Conservation (phyloP, 2,888 invertebrate species). For the Aleiodes leptofemur region DNA sequence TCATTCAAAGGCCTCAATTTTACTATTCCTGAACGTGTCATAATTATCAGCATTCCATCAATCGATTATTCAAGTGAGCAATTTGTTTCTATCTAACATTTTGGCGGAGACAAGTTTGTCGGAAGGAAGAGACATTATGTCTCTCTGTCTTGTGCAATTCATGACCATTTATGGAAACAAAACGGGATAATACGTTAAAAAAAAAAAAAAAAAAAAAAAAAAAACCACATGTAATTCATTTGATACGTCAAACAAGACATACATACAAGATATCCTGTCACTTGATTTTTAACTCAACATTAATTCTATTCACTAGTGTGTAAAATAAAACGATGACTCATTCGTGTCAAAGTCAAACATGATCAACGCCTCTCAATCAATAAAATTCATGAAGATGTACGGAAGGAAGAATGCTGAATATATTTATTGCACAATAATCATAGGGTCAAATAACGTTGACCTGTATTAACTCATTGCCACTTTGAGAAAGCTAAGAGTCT, state of each 20-base stretch:
- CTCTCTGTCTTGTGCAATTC: conserved; percentile 44
- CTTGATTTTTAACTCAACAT: neutral
- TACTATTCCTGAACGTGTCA: neutral
- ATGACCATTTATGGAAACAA: conserved; percentile 17
- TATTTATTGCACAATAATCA: conserved; percentile 19
- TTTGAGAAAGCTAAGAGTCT: conserved; percentile 32
- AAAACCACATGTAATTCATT: neutral
- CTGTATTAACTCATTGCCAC: neutral
- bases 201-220: no score
- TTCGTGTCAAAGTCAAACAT: conserved; percentile 47
- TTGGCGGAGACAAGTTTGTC: conserved; percentile 15
- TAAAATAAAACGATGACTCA: conserved; percentile 31
- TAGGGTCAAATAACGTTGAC: conserved; percentile 18
- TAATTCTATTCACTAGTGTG: neutral
- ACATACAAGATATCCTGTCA: neutral
- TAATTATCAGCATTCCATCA: conserved; percentile 11
- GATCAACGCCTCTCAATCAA: conserved; percentile 49
- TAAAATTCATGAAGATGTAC: conserved; percentile 40
- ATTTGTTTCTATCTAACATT: neutral
- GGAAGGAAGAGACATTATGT: conserved; percentile 48
- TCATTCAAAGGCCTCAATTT: neutral
- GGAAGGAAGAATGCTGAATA: conserved; percentile 33
- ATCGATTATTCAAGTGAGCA: conserved; percentile 2
- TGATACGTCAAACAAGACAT: neutral
- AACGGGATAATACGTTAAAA: neutral